phyloP scores from a whole-genome alignment of 2,797 vertebrate species.

The Amazona ochrocephala region DNA sequence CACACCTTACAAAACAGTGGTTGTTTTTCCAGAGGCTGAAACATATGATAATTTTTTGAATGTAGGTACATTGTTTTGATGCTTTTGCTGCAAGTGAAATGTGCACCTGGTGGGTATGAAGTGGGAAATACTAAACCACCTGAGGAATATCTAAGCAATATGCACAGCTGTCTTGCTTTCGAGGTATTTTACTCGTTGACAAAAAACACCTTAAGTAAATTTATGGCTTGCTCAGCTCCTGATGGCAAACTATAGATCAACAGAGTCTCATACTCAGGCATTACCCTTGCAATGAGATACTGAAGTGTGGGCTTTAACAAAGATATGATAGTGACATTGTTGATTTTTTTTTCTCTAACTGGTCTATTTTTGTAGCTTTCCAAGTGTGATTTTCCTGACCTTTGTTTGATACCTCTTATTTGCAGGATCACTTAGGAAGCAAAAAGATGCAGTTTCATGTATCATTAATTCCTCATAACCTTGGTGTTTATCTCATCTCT shows the following conservation, averaged over 20 bases:
- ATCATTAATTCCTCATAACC: conserved; percentile 30
- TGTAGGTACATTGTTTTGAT: background rate
- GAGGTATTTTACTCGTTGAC: background rate
- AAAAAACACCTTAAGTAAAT: background rate
- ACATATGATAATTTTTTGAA: background rate
- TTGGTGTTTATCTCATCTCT: background rate
- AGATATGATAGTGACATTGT: background rate
- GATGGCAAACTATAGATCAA: background rate
- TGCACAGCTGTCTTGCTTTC: background rate
- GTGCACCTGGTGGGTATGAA: background rate
- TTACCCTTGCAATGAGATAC: background rate
- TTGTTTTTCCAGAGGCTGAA: background rate
- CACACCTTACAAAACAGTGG: background rate
- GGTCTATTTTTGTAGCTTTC: background rate
- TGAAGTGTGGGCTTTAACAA: background rate
- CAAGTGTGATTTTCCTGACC: background rate
- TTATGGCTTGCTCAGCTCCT: background rate
- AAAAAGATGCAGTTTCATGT: conserved; percentile 11
- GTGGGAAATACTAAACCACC: background rate
- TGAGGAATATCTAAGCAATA: background rate
- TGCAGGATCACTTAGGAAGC: background rate
- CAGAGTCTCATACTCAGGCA: background rate
- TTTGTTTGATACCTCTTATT: background rate
- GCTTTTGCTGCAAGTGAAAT: background rate
- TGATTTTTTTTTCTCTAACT: background rate